phyloP scores from a whole-genome alignment of 2,113 vertebrate genomes.

The Charadrius vociferus region DNA sequence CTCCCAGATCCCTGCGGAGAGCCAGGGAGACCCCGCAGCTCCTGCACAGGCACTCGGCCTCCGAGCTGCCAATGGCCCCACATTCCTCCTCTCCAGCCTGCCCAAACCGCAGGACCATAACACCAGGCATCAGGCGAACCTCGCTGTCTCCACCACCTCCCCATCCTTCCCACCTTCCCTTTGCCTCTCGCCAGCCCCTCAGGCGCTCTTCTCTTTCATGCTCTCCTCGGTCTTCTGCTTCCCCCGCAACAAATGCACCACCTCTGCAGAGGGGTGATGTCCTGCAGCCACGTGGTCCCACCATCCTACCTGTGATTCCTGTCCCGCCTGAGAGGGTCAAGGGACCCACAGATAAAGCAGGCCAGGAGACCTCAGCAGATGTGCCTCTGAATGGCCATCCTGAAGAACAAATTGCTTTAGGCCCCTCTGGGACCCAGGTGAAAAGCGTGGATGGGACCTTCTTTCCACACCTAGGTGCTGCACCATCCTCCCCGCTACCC shows the following conservation, averaged over 20 bases:
- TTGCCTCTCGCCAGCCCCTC: conserved; percentile 24
- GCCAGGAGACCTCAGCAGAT: conserved; percentile 51
- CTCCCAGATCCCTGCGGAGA: background rate
- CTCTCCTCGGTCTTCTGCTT: conserved; percentile 72
- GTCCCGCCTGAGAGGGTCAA: conserved; percentile 71
- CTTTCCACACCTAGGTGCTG: conserved; percentile 74
- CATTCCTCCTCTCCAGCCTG: conserved; percentile 82
- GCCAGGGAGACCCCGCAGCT: conserved; percentile 54
- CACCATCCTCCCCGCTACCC: conserved; percentile 65
- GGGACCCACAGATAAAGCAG: conserved; percentile 66
- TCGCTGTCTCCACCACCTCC: conserved; percentile 81
- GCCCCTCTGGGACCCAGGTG: conserved; percentile 50
- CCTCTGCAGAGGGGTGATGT: conserved; percentile 72
- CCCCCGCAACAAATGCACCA: conserved; percentile 65
- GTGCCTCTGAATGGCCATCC: conserved; percentile 64
- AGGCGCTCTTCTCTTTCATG: conserved; percentile 77
- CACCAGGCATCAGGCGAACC: conserved; percentile 78
- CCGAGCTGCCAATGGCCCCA: conserved; percentile 80
- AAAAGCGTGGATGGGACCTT: conserved; percentile 49
- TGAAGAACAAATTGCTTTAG: conserved; percentile 60
- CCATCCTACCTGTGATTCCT: conserved; percentile 78
- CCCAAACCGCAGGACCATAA: conserved; percentile 69
- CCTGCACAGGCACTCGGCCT: conserved; percentile 79
- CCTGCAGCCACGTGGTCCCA: conserved; percentile 73
- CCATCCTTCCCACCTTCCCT: conserved; percentile 76